These are phyloP conservation scores for Donacobius atricapilla DNA, from an alignment of 2,113 vertebrate genomes.

Conservation along the genomic window DNA sequence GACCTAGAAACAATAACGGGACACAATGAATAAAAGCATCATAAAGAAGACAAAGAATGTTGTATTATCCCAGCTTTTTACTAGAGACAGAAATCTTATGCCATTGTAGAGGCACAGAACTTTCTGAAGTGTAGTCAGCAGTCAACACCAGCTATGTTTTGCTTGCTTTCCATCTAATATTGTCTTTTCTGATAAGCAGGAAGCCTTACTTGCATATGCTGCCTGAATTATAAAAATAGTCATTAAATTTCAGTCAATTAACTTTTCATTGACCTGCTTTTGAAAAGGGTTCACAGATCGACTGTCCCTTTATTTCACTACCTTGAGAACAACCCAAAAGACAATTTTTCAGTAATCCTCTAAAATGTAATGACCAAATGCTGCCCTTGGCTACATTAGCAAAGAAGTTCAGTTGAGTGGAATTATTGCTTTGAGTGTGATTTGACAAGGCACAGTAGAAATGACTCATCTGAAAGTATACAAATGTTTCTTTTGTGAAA, in stretches of 20 bases:
- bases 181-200: neutral
- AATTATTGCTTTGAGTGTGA: neutral
- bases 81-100: neutral
- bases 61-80: neutral
- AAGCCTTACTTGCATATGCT: neutral
- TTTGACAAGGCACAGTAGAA: conserved; percentile 6
- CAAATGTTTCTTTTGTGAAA: conserved; percentile 25
- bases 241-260: neutral
- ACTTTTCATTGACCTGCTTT: neutral
- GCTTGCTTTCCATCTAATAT: neutral
- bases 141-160: neutral
- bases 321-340: neutral
- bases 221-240: neutral
- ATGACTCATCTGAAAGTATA: conserved; percentile 37
- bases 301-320: neutral
- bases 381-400: neutral
- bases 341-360: neutral
- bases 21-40: neutral
- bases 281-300: neutral
- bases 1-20: neutral
- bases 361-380: neutral
- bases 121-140: neutral
- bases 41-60: neutral
- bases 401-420: neutral
- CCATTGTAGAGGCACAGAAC: neutral